Evolutionary conservation across 2,797 vertebrate species (phyloP), one percentile per base, ranked within the genome.

Genomic region (Cirrhinus mrigala): DNA sequence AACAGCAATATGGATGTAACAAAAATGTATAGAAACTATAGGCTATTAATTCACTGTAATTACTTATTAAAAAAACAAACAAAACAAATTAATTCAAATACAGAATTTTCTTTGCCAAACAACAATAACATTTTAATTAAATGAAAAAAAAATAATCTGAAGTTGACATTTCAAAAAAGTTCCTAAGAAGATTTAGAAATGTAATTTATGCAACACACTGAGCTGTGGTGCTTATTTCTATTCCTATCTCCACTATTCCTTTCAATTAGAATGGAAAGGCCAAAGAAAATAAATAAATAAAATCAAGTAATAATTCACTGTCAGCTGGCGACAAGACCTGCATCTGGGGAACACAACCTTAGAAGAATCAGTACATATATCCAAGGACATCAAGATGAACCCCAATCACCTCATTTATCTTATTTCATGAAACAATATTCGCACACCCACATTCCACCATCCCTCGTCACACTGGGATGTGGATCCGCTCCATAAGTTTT

Each of bases 381-480:
- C 22, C 54, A 82, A 62, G 22, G 40, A 50, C 54, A 78, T 70
- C 14, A 15, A 4, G 27, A 76, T 50, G 37, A 70, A 79, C 37
- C 56, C 66, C 10, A 15, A 68, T 66, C 20, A 22, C 50, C 24
- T 48, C 16, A 64, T 79, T 83, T 64, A 64, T 64, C 54, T 37
- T 37, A 27, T 82, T 83, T 76, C 40, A 46, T 37, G 4, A 87
- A 80, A 84, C 69, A 40, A 44, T 44, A 52, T 76, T 64, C 50
- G 1, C 15, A 83, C 18, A 83, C 16, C 46, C 40, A 68, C 27
- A 83, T 33, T 79, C 20, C 10, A 69, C 22, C 44, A 58, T 70
- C 24, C 50, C 60, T 79, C 37, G 33, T 6, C 76, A 29, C 50
- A 10, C 20, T 64, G 40, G 7, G 46, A 18, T 33, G 64, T 60